Evolutionary conservation across 2,888 invertebrate genomes (phyloP).

Genomic region (Arrhopalites spinosus): DNA sequence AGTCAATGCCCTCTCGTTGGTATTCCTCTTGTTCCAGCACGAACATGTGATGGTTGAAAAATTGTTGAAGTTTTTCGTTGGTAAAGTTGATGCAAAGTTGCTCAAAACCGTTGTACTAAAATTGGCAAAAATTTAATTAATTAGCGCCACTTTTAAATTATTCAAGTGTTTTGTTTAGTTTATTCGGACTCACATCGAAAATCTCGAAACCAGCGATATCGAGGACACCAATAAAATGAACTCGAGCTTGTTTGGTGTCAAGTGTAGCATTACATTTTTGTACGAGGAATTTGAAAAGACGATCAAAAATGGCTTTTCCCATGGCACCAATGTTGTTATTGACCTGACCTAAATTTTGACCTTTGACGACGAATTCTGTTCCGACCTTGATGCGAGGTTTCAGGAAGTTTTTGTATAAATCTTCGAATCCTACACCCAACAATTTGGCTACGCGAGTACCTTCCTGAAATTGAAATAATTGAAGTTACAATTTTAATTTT

Average conservation of each 20-base stretch:
- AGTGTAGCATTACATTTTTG: slow-evolving; percentile 99
- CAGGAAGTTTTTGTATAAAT: slow-evolving; percentile 91
- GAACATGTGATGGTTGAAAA: no score
- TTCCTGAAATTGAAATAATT: slow-evolving; percentile 68
- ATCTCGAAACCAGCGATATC: no score
- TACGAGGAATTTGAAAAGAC: slow-evolving; percentile 97
- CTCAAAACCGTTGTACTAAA: slow-evolving; percentile 95
- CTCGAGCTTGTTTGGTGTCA: slow-evolving; percentile 97
- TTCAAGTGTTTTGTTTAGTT: no score
- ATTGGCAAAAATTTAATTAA: no score
- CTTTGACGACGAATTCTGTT: slow-evolving; percentile 97
- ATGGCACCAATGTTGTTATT: slow-evolving; percentile 92
- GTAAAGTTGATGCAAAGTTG: slow-evolving; percentile 99
- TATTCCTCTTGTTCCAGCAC: no score
- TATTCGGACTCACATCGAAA: slow-evolving; percentile 99
- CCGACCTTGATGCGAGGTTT: slow-evolving; percentile 99
- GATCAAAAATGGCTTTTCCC: slow-evolving; percentile 95
- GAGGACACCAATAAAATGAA: no score
- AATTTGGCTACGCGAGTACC: slow-evolving; percentile 92
- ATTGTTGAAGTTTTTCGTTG: no score
- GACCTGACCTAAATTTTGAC: slow-evolving; percentile 93
- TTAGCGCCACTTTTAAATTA: no score
- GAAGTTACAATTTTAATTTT: no score
- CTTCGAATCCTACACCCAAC: slow-evolving; percentile 83
- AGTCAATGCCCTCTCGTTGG: no score